Base-by-base conservation (phyloP, 2,797 vertebrate species). In the Staurois parvus region DNA sequence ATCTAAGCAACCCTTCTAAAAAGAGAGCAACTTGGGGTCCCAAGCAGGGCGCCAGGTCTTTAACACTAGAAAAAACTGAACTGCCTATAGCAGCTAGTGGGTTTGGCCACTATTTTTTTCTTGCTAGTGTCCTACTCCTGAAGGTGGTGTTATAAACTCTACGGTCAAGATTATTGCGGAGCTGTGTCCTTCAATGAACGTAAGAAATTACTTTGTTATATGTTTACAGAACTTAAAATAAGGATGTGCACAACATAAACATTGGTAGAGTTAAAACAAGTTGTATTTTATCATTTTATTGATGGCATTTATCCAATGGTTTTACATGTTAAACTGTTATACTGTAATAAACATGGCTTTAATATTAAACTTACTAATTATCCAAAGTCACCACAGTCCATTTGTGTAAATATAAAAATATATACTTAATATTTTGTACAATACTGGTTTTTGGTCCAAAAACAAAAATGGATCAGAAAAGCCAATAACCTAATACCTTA, bases 401-500 rank as follows among this genome's bases (percentile, higher is more conserved):
- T 99, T 99, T 99, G 96, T 98, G 98, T 96, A 98, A 97, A 97
- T 96, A 96, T 98, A 99, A 99, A 99, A 99, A 99, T 99, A 99
- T 99, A 99, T 99, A 98, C 96, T 99, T 98, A 99, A 98, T 97
- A 98, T 97, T 99, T 99, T 99, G 96, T 99, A 99, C 98, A 99
- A 99, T 98, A 99, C 97, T 99, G 97, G 97, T 97, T 99, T 95
- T 99, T 99, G 98, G 98, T 99, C 98, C 98, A 99, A 99, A 99
- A 99, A 99, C 97, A 99, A 99, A 99, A 99, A 97, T 99, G 98
- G 98, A 99, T 99, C 98, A 99, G 97, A 98, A 99, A 99, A 97
- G 97, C 98, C 97, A 99, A 99, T 99, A 98, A 97, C 97, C 91
- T 97, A 96, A 97, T 95, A 94, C 93, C 95, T 98, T 95, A 99